Evolutionary conservation across 2,113 vertebrate genomes (phyloP).

Genomic region (Morphnarchus princeps): DNA sequence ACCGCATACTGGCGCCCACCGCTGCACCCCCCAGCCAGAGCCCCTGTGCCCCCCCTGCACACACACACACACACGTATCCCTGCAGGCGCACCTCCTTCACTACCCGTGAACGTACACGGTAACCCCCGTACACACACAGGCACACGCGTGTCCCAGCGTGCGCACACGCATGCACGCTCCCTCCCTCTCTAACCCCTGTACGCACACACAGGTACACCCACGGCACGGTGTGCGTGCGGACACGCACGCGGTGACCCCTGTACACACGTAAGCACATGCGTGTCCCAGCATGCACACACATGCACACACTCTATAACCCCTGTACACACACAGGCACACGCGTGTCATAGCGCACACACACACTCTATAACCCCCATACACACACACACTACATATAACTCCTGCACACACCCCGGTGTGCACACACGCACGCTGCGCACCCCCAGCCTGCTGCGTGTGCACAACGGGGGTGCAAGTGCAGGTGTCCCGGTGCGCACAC

Average conservation of each 20-base stretch:
- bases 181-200: background rate
- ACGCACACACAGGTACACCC: background rate
- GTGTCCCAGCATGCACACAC: background rate
- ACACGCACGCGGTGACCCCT: background rate
- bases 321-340: background rate
- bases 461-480: background rate
- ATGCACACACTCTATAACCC: background rate
- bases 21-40: background rate
- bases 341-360: background rate
- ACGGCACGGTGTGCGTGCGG: background rate
- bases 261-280: no score
- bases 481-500: rapidly evolving
- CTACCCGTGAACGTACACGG: background rate
- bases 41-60: background rate
- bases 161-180: background rate
- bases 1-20: background rate
- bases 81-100: background rate
- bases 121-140: background rate
- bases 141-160: background rate
- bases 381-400: rapidly evolving
- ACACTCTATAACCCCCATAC: no score
- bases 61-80: no score
- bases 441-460: background rate
- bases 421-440: rapidly evolving
- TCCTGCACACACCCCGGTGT: background rate